Percentiles rank a stretch among this genome's conserved stretches.
phyloP scores from a whole-genome alignment of 2,797 vertebrate genomes.

The Cossypha heuglini region DNA sequence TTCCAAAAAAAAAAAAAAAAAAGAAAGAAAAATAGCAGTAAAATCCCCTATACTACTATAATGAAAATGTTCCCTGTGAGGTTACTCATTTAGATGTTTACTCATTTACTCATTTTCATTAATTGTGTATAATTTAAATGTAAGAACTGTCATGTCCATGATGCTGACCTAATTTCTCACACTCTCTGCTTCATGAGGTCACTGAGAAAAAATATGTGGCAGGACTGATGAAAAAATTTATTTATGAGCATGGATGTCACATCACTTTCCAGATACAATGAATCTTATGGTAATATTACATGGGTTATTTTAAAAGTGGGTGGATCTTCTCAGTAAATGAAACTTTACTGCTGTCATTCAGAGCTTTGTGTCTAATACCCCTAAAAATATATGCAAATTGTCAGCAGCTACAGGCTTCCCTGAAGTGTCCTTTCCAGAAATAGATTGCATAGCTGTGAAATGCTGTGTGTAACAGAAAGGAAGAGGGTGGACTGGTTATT shows the following conservation, averaged over 20 bases:
- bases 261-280: neutral
- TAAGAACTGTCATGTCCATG: neutral
- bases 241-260: fast-evolving
- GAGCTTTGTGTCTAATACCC: neutral
- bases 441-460: neutral
- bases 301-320: neutral
- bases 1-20: neutral
- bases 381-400: conserved; percentile 11
- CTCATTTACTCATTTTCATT: neutral
- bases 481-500: neutral
- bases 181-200: neutral
- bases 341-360: neutral
- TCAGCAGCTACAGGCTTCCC: neutral
- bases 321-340: neutral
- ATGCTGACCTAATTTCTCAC: neutral
- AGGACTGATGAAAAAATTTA: neutral
- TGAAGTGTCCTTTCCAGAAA: conserved; percentile 16
- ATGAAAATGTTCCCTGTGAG: neutral
- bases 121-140: neutral
- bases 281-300: fast-evolving
- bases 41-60: neutral
- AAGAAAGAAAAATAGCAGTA: neutral
- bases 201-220: neutral
- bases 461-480: neutral
- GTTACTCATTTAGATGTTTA: neutral